Evolutionary conservation across 2,888 invertebrate species (phyloP).

Genomic region (Lycocerus yunnanus): DNA sequence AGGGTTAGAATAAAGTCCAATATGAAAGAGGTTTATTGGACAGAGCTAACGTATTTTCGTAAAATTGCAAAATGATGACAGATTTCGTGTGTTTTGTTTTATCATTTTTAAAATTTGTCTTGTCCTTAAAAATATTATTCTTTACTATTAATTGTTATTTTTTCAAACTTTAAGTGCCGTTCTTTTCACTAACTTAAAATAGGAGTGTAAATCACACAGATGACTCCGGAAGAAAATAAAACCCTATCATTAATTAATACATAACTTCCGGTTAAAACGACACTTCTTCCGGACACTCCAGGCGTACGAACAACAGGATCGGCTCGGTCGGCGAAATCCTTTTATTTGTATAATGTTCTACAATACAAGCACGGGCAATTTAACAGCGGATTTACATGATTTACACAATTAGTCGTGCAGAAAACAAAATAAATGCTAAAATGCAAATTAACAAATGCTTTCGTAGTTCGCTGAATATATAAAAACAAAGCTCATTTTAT

Average conservation of each 20-base stretch:
- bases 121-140: not conserved
- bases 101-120: not conserved
- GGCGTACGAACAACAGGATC: constrained; percentile 31
- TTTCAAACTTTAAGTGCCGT: not conserved
- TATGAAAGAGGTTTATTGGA: constrained; percentile 34
- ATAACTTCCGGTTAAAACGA: constrained; percentile 39
- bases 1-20: constrained; percentile 30
- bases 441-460: constrained; percentile 48
- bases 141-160: not conserved
- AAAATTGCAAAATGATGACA: constrained; percentile 35
- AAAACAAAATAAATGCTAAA: constrained; percentile 49
- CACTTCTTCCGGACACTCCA: constrained; percentile 37
- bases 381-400: constrained; percentile 53
- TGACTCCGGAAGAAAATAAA: constrained; percentile 31
- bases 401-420: constrained; percentile 52
- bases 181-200: constrained; percentile 6
- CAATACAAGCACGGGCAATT: constrained; percentile 48
- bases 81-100: constrained; percentile 2
- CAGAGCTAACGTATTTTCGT: constrained; percentile 31
- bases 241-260: constrained; percentile 40
- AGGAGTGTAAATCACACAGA: constrained; percentile 19
- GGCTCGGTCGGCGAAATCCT: constrained; percentile 38
- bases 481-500: constrained; percentile 17
- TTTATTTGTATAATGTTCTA: constrained; percentile 39
- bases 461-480: constrained; percentile 27